These are phyloP conservation scores for Drosophila eohydei DNA, from an alignment of 2,888 invertebrate genomes.

Conservation along the genomic window DNA sequence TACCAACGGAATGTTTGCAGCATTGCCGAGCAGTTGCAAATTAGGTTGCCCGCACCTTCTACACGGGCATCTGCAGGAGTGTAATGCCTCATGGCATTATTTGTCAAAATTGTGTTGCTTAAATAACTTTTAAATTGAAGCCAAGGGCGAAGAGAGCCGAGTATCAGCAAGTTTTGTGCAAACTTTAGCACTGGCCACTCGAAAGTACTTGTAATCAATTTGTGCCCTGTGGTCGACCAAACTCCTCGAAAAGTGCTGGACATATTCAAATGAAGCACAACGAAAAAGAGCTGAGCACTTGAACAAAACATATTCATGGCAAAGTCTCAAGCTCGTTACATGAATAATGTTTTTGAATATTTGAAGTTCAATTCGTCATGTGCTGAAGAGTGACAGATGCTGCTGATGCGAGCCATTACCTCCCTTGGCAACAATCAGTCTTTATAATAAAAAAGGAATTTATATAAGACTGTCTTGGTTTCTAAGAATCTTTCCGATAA, in stretches of 20 bases:
- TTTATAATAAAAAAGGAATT: not conserved
- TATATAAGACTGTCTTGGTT: not conserved
- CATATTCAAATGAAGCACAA: constrained; percentile 8
- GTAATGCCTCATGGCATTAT: constrained; percentile 63
- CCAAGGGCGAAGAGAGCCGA: constrained; percentile 51
- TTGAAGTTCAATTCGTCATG: constrained; percentile 4
- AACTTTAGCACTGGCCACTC: constrained; percentile 39
- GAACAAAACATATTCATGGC: constrained; percentile 50
- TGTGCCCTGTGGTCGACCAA: constrained; percentile 70
- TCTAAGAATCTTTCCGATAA: not conserved
- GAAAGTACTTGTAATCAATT: constrained; percentile 75
- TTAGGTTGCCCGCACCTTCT: constrained; percentile 57
- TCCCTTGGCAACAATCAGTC: not conserved
- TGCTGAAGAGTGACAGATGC: constrained; percentile 20
- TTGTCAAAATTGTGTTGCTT: constrained; percentile 76
- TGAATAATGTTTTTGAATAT: constrained; percentile 21
- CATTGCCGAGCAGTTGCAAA: constrained; percentile 60
- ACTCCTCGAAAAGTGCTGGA: constrained; percentile 26
- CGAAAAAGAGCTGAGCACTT: constrained; percentile 27
- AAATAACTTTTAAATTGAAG: constrained; percentile 78
- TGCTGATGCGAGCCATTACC: not conserved
- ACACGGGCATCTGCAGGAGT: constrained; percentile 30
- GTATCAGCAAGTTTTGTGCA: constrained; percentile 47
- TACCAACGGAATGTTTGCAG: constrained; percentile 63
- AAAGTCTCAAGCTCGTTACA: constrained; percentile 35